Base-by-base conservation (phyloP, 2,888 invertebrate genomes). In the Pachycephus smyrnensis region DNA sequence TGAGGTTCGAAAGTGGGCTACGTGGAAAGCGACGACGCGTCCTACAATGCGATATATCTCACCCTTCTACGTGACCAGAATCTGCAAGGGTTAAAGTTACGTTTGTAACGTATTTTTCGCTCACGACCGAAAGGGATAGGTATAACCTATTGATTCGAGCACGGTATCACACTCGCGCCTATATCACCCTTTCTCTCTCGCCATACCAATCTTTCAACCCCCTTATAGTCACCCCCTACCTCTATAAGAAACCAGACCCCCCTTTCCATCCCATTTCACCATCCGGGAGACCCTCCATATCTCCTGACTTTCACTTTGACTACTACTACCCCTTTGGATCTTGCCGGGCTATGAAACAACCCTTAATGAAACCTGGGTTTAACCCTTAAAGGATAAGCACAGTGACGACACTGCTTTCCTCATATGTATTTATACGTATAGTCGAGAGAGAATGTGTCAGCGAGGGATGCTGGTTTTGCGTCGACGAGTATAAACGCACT, bases 1-100 rank as follows among this genome's bases (percentile, higher is more conserved):
- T 88, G 89, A 88, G 89, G 89, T 89, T 89, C 86, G 88, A 89
- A 90, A 89, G 89, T 90, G 88, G 90, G 88, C 86, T 90, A 90
- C 87, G 89, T 88, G 89, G 87, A 86, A 86, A 86, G 82, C 83
- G 83, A 82, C 80, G 80, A 78, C 80, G 83, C 86, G 84, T 80
- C 73, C 31, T 68, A 85, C 86, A 87, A 88, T 87, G 87, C 88
- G 86, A 88, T 89, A 91, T 90, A 90, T 90, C 89, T 90, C 86
- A 84, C 84, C 85, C 84, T 81, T 68, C 75, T 89, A 90, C 90
- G 91, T 91, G 91, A 89, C 87, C 85, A 85, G 91, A 89, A 90
- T 90, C 81, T 82, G 80, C 85, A 81, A 84, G 84, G 86, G 87
- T 90, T 90, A 88, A 88, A 90, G 88, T 90, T 89, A 31, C 71